A percentile compares a stretch with the other conserved stretches of the same genome.
phyloP scores from a whole-genome alignment of 2,113 vertebrate species.

The Candoia aspera region DNA sequence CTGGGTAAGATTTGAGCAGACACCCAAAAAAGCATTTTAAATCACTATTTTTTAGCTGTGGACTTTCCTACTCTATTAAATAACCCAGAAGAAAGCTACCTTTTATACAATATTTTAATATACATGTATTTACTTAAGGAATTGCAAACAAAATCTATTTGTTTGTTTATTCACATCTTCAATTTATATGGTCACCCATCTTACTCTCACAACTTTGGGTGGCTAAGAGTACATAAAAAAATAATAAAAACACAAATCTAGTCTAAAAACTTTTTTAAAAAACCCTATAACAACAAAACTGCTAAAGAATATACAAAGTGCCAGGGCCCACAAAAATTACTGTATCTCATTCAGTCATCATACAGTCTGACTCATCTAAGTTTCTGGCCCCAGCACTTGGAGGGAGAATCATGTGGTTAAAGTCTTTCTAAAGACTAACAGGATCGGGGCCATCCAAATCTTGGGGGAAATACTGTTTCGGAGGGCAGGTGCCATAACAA shows the following conservation, averaged over 20 bases:
- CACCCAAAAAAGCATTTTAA: background rate
- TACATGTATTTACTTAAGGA: background rate
- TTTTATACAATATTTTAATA: background rate
- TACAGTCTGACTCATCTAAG: background rate
- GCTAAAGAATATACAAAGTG: background rate
- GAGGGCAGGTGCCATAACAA: background rate
- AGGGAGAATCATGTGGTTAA: background rate
- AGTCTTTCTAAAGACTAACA: background rate
- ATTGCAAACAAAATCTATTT: background rate
- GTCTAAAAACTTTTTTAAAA: background rate
- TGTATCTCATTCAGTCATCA: background rate
- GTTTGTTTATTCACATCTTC: background rate
- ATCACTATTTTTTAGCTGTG: background rate
- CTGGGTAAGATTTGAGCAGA: conserved; percentile 78
- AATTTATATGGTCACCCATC: background rate
- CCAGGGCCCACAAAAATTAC: background rate
- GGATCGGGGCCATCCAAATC: background rate
- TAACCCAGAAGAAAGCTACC: background rate
- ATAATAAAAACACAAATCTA: background rate
- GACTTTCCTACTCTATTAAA: background rate
- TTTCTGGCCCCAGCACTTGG: background rate
- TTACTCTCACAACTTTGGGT: background rate
- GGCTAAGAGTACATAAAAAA: background rate
- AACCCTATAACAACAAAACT: background rate
- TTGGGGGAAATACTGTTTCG: background rate